phyloP scores from a whole-genome alignment of 2,888 invertebrate genomes.

The Gisinianus flammeolus region DNA sequence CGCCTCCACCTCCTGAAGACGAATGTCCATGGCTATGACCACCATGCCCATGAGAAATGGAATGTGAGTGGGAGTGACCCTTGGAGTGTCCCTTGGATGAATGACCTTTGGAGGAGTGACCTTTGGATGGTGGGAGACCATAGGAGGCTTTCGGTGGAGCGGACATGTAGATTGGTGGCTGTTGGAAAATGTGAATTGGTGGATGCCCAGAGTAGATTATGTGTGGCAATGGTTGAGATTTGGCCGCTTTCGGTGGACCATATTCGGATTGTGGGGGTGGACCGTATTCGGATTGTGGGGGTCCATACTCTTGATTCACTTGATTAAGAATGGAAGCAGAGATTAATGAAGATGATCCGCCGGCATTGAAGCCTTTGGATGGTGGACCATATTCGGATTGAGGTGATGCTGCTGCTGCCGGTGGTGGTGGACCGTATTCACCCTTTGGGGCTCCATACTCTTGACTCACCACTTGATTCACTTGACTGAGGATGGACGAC shows the following conservation, averaged over 20 bases:
- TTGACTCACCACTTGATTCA: neutral
- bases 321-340: neutral
- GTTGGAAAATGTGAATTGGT: conserved; percentile 61
- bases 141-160: conserved; percentile 43
- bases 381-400: conserved; percentile 30
- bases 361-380: neutral
- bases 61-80: conserved; percentile 29
- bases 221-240: conserved; percentile 58
- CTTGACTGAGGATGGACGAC: neutral
- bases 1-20: neutral
- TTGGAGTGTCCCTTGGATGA: conserved; percentile 17
- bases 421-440: neutral
- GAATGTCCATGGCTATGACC: conserved; percentile 1
- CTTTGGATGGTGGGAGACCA: conserved; percentile 33
- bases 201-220: conserved; percentile 61
- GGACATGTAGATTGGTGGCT: conserved; percentile 56
- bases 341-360: no score
- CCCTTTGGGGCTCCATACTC: conserved; percentile 14
- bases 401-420: neutral
- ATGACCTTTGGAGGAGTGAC: neutral
- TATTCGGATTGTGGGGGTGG: conserved; percentile 47
- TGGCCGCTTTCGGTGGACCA: conserved; percentile 47
- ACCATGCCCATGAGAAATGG: conserved; percentile 3
- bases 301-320: neutral
- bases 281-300: conserved; percentile 37